Percentiles rank a stretch among this genome's conserved stretches.
Evolutionary conservation across 2,797 vertebrate species (phyloP).

Genomic region (Anisognathus igniventris): DNA sequence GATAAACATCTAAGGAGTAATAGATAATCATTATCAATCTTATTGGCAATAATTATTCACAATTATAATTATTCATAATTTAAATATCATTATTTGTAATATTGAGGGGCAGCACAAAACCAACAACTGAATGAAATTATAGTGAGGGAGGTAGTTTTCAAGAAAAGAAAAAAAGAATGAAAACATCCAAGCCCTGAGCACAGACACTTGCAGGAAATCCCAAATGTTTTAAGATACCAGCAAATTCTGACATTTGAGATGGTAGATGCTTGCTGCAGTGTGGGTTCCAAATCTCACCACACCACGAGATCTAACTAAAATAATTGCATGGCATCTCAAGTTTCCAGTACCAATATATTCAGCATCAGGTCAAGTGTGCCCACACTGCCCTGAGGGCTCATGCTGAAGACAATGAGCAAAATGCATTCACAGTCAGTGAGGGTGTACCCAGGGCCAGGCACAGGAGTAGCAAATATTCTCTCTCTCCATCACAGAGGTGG

Average conservation of each 20-base stretch:
- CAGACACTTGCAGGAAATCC: not conserved
- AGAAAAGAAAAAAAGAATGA: not conserved
- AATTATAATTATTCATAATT: not conserved
- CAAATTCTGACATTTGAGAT: not conserved
- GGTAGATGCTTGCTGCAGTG: not conserved
- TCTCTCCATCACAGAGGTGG: not conserved
- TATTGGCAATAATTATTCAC: not conserved
- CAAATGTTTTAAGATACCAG: not conserved
- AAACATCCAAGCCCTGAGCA: not conserved
- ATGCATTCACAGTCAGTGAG: not conserved
- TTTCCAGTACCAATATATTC: not conserved
- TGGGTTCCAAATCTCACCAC: not conserved
- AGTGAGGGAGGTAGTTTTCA: not conserved
- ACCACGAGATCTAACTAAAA: not conserved
- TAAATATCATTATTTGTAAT: not conserved
- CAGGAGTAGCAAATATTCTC: not conserved
- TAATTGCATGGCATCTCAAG: not conserved
- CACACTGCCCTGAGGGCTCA: not conserved
- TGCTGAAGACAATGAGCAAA: not conserved
- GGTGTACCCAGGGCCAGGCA: not conserved
- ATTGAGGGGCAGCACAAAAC: not conserved
- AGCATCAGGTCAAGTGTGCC: not conserved
- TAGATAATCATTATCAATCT: not conserved
- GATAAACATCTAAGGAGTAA: not conserved
- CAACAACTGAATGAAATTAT: not conserved